Evolutionary conservation across 2,113 vertebrate genomes (phyloP), one percentile per base, ranked within the genome.

Genomic region (Benitochromis conjunctus): DNA sequence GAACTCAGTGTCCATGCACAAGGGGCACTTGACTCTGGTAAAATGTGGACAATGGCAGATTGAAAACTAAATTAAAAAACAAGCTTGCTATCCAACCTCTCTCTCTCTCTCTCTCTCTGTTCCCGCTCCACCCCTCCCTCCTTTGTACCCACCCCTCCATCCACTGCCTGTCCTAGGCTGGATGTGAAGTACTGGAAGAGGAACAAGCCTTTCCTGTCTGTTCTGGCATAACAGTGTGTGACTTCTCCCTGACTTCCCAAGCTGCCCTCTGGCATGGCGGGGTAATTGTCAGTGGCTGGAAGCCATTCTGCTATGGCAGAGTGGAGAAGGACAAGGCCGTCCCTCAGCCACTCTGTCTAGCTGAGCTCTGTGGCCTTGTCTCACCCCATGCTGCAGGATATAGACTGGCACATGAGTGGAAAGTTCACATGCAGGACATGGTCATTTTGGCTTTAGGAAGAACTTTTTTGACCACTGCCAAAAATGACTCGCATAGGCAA

Each of bases 231-330:
- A 94, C 93, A 94, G 81, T 78, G 81, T 94, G 90, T 95, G 95
- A 96, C 96, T 96, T 95, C 91, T 95, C 83, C 80, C 87, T 96
- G 96, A 96, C 95, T 96, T 96, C 94, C 92, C 93, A 93, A 88
- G 88, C 90, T 94, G 91, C 90, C 91, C 92, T 91, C 87, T 91
- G 86, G 91, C 93, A 91, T 82, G 57, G 84, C 26, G 82, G 93
- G 91, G 81, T 92, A 92, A 94, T 95, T 94, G 94, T 92, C 89
- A 91, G 77, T 54, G 91, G 93, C 92, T 89, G 88, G 89, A 89
- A 82, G 91, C 91, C 91, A 95, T 95, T 92, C 82, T 81, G 84
- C 94, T 82, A 95, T 76, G 91, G 94, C 91, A 95, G 93, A 96
- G 91, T 93, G 95, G 91, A 92, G 91, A 96, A 94, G 92, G 88